phyloP scores from a whole-genome alignment of 2,888 invertebrate genomes.

The Aromia moschata region DNA sequence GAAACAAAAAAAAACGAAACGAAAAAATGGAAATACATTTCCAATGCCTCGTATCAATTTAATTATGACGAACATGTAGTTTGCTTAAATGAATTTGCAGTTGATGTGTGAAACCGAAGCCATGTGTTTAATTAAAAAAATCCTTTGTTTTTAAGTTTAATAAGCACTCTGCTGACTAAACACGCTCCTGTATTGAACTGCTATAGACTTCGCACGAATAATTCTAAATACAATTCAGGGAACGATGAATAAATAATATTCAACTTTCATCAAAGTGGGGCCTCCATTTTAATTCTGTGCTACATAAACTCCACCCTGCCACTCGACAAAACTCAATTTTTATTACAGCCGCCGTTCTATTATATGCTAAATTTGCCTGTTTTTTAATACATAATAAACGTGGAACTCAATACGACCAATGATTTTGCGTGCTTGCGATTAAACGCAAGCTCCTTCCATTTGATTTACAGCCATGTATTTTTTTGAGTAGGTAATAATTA shows the following conservation, averaged over 20 bases:
- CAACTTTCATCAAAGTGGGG: slow-evolving; percentile 50
- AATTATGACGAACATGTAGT: slow-evolving; percentile 60
- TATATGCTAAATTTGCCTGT: slow-evolving; percentile 34
- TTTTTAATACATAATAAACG: slow-evolving; percentile 25
- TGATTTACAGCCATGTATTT: no score
- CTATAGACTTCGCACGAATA: slow-evolving; percentile 57
- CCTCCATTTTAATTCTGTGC: slow-evolving; percentile 40
- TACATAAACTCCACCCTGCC: slow-evolving; percentile 35
- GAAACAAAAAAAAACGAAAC: slow-evolving; percentile 41
- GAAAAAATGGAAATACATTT: slow-evolving; percentile 50
- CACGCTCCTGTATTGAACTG: slow-evolving; percentile 55
- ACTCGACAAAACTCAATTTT: slow-evolving; percentile 38
- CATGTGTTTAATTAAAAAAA: slow-evolving; percentile 64
- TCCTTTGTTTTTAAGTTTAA: slow-evolving; percentile 64
- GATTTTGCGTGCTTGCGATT: no score
- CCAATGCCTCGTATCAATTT: slow-evolving; percentile 60
- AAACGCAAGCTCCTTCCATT: no score
- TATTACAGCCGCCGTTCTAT: slow-evolving; percentile 37
- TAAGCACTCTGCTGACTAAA: slow-evolving; percentile 60
- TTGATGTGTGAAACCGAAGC: slow-evolving; percentile 63
- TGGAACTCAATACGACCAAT: slow-evolving; percentile 10
- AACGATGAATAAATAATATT: slow-evolving; percentile 53
- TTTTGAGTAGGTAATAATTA: no score
- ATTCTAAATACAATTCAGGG: slow-evolving; percentile 58
- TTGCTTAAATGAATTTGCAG: slow-evolving; percentile 62